Evolutionary conservation across 2,888 invertebrate species (phyloP), one percentile per base, ranked within the genome.

Genomic region (Stenichneumon culpator): DNA sequence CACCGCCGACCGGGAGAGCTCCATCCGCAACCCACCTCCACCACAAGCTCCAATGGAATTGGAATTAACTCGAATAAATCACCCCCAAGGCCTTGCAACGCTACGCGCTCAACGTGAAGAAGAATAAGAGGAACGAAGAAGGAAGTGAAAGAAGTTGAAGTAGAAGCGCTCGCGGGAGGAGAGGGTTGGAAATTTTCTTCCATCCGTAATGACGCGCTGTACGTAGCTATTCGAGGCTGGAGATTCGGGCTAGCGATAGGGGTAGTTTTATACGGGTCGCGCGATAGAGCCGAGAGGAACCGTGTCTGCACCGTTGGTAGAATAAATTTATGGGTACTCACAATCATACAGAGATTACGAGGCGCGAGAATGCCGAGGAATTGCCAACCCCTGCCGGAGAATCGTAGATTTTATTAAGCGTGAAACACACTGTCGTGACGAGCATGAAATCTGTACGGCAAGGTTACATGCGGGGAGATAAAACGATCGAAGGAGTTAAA

Each of bases 51-150:
- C 94, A 93, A 94, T 93, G 93, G 94, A 94, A 94, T 94, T 93
- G 94, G 94, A 94, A 93, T 94, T 94, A 94, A 93, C 93, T 93
- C 90, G 90, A 93, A 93, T 93, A 93, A 93, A 93, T 93, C 93
- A 93, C 92, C 92, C 90, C 89, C 89, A 87, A 89, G 91, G 88
- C 89, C 89, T 90, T 87, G 90, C 87, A 90, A 90, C 85, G 89
- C 83, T 90, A 90, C 89, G 89, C 86, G 79, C 80, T 72, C 67
- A 67, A 25, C 57, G 63, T 19, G 72, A 70, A 70, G 72, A 77
- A 83, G 69, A 25, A 50, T 39, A 70, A 79, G 60, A 74, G 28
- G 69, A 65, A 75, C 44, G 16, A 16, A 16, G 44, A 16, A 47
- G 44, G 72, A 77, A 79, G 77, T 4, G 44, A 47, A 57, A 82